Conservation (phyloP, 2,888 invertebrate species). For the Nineta flava region DNA sequence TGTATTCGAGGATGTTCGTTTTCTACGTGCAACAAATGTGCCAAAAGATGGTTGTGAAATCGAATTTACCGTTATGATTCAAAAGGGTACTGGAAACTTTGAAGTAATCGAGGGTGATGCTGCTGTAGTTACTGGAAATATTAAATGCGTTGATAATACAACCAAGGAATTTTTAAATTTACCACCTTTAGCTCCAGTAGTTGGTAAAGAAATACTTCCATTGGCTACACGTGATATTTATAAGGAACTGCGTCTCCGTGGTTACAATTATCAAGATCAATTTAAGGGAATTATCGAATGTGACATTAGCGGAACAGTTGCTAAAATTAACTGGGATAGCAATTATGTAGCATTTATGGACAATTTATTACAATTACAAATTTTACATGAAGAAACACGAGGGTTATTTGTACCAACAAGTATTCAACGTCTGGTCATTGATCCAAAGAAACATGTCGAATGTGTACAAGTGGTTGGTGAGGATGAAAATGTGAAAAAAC, state of each 20-base stretch:
- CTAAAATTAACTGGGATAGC: slow-evolving; percentile 18
- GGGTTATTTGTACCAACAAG: slow-evolving; percentile 53
- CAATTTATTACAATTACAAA: slow-evolving; percentile 65
- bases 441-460: slow-evolving; percentile 24
- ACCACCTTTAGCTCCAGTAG: slow-evolving; percentile 24
- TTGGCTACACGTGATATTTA: slow-evolving; percentile 49
- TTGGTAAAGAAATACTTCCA: slow-evolving; percentile 28
- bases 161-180: slow-evolving; percentile 36
- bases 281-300: slow-evolving; percentile 22
- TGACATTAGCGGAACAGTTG: slow-evolving; percentile 18
- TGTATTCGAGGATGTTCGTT: slow-evolving; percentile 39
- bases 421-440: slow-evolving; percentile 35
- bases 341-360: slow-evolving; percentile 86
- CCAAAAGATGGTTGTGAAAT: slow-evolving; percentile 25
- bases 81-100: slow-evolving; percentile 26
- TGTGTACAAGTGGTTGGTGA: slow-evolving; percentile 4
- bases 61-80: slow-evolving; percentile 23
- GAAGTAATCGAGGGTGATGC: slow-evolving; percentile 43
- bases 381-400: slow-evolving; percentile 51
- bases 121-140: slow-evolving; percentile 52
- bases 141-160: slow-evolving; percentile 40
- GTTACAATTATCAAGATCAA: slow-evolving; percentile 34
- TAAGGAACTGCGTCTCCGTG: slow-evolving; percentile 51
- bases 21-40: slow-evolving; percentile 39
- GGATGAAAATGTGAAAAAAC: not conserved